phyloP scores from a whole-genome alignment of 2,797 vertebrate species.

The Enteromius treurensis region DNA sequence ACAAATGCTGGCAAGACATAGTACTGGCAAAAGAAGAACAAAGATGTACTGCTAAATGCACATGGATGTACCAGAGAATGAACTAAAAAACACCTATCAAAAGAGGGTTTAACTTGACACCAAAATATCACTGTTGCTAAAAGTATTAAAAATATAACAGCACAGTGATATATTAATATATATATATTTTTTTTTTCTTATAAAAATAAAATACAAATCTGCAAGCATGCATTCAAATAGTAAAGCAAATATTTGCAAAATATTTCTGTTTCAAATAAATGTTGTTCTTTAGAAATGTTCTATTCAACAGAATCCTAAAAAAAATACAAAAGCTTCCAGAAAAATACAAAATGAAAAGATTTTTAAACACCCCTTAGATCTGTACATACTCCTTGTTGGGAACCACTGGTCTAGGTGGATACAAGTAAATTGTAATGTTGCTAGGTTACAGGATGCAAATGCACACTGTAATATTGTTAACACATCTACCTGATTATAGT shows the following conservation, averaged over 20 bases:
- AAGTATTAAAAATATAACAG: not conserved
- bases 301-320: not conserved
- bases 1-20: not conserved
- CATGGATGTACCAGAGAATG: not conserved
- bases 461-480: not conserved
- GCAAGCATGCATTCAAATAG: not conserved
- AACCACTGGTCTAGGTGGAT: not conserved
- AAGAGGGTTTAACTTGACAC: not conserved
- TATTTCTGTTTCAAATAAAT: not conserved
- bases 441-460: conserved; percentile 25
- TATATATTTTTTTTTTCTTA: no score
- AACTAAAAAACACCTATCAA: not conserved
- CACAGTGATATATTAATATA: no score
- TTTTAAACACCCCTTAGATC: not conserved
- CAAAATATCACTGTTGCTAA: not conserved
- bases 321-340: not conserved
- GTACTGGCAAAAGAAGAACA: not conserved
- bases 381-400: not conserved
- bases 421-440: conserved; percentile 4
- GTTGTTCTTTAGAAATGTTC: not conserved
- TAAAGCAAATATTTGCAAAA: not conserved
- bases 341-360: not conserved
- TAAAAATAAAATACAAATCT: no score
- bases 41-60: not conserved
- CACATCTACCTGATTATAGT: not conserved